A percentile compares a stretch with the other conserved stretches of the same genome.
phyloP scores from a whole-genome alignment of 2,888 invertebrate genomes.

The Pyrocoelia pectoralis region DNA sequence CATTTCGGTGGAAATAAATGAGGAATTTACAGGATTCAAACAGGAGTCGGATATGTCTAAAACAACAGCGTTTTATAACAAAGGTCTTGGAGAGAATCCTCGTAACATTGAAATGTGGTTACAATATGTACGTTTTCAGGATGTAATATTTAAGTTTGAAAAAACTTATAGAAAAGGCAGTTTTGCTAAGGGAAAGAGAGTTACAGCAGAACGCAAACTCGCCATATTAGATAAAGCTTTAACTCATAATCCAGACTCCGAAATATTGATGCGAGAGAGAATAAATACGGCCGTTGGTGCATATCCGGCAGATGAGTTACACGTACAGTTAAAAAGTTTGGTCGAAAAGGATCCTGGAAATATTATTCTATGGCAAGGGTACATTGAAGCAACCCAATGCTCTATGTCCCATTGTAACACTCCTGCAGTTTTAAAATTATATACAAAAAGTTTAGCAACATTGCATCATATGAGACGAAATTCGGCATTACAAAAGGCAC shows the following conservation, averaged over 20 bases:
- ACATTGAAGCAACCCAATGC: conserved; percentile 62
- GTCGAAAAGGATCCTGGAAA: conserved; percentile 62
- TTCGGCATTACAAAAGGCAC: conserved; percentile 51
- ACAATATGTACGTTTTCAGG: conserved; percentile 67
- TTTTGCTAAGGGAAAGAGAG: conserved; percentile 57
- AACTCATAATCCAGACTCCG: conserved; percentile 64
- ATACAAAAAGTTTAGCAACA: conserved; percentile 61
- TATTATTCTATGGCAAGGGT: conserved; percentile 63
- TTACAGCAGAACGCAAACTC: conserved; percentile 66
- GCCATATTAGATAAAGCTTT: conserved; percentile 70
- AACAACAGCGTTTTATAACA: conserved; percentile 65
- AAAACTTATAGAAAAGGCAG: conserved; percentile 58
- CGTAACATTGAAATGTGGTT: conserved; percentile 67
- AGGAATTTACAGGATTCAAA: conserved; percentile 48
- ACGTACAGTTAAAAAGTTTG: conserved; percentile 59
- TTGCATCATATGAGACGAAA: conserved; percentile 58
- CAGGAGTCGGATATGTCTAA: conserved; percentile 62
- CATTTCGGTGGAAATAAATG: conserved; percentile 22
- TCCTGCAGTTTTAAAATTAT: conserved; percentile 66
- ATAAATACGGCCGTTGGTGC: conserved; percentile 61
- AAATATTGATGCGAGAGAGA: conserved; percentile 62
- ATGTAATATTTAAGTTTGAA: conserved; percentile 59
- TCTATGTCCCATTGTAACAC: conserved; percentile 71
- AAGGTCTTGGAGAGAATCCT: conserved; percentile 61
- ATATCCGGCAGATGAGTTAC: conserved; percentile 68